Evolutionary conservation across 2,113 vertebrate genomes (phyloP).

Genomic region (Oostethus manadensis): DNA sequence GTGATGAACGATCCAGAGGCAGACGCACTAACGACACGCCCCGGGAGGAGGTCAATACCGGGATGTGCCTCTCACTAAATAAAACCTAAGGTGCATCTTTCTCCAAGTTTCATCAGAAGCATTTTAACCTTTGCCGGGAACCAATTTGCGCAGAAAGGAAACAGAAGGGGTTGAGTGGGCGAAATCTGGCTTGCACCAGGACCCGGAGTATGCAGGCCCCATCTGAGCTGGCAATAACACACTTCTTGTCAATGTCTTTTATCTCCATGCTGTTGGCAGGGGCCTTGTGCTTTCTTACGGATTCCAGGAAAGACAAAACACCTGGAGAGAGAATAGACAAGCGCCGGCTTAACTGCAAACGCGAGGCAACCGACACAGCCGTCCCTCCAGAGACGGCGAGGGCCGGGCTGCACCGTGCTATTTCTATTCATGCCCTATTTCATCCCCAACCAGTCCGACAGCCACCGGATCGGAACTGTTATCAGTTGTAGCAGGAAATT

Average conservation of each 20-base stretch:
- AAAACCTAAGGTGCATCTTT: constrained; percentile 9
- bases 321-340: constrained; percentile 49
- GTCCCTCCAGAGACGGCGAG: constrained; percentile 34
- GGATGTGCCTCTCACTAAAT: constrained; percentile 3
- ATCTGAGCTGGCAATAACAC: constrained; percentile 79
- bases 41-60: constrained; percentile 24
- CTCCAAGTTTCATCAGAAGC: not conserved
- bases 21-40: not conserved
- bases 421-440: constrained; percentile 64
- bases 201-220: constrained; percentile 81
- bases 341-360: constrained; percentile 25
- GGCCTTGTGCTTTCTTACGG: constrained; percentile 74
- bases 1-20: constrained; percentile 50
- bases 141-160: constrained; percentile 25
- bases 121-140: constrained; percentile 21
- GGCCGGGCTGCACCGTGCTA: constrained; percentile 36
- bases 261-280: constrained; percentile 76
- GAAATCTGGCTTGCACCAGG: constrained; percentile 71
- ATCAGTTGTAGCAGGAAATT: constrained; percentile 25
- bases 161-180: constrained; percentile 54
- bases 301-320: constrained; percentile 52
- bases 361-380: constrained; percentile 37
- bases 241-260: constrained; percentile 74
- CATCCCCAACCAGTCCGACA: constrained; percentile 51
- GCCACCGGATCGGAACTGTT: constrained; percentile 38